Base-by-base conservation (phyloP, 2,888 invertebrate species). In the Hanleya hanleyi region DNA sequence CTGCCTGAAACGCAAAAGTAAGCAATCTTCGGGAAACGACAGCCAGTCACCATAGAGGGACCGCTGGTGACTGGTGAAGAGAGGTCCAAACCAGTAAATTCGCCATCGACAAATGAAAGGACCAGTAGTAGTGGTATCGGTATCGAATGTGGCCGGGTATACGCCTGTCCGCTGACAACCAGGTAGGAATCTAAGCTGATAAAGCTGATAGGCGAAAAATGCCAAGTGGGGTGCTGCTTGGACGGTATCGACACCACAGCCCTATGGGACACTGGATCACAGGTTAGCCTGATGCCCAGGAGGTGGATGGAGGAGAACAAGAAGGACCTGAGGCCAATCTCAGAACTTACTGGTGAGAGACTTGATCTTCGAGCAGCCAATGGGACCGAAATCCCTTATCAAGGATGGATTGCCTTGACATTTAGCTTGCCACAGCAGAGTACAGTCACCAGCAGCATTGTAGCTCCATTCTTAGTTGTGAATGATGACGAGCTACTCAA, bases 261-360 rank as follows among this genome's bases (percentile, higher is more conserved):
- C 6, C 18, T 68, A n/a, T 68, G 68, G 68, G 68, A 68, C 33
- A 67, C 67, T 2, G 47, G 49, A 32, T 26, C 49, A 32, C 68
- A 68, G 41, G 68, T 51, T 1, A 32, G 49, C 1, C 35, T 68
- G 2, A n/a, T 68, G 6, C 33, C 49, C 12, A 7, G 41, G 33
- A 15, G 33, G 18, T 68, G 50, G 51, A 1, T 68, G 32, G 6
- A 33, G 5, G 22, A 33, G 4, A 47, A 36, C 26, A 36, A 50
- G 32, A 50, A 33, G 29, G 50, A 22, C 12, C 33, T 68, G 15
- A 6, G 68, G 22, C 49, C 47, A 15, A 68, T 68, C 18, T 26
- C 68, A 3, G 68, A 68, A 33, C 36, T 68, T 15, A 33, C 41
- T 2, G 50, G 50, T 22, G 68, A 68, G 18, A 18, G 32, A 35